Percentiles rank a stretch among this genome's conserved stretches.
These are phyloP conservation scores for Branchellion lobata DNA, from an alignment of 2,888 invertebrate species.

Conservation along the genomic window DNA sequence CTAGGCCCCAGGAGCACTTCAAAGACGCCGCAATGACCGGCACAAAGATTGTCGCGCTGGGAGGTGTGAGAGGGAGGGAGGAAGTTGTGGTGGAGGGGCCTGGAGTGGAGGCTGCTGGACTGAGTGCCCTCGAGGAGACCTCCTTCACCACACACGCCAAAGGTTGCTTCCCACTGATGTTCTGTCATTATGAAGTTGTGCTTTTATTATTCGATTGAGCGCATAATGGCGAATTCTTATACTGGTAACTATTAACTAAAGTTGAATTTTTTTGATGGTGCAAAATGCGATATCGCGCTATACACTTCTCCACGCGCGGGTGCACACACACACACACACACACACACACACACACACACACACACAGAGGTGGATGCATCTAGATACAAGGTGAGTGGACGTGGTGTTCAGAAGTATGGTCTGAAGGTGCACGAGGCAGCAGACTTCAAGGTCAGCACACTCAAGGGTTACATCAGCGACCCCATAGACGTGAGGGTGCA, in stretches of 20 bases:
- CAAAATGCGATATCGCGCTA: too few relatives aligned
- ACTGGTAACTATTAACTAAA: too few relatives aligned
- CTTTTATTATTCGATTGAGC: too few relatives aligned
- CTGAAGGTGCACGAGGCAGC: slow-evolving; percentile 27
- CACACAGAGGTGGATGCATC: slow-evolving; percentile 37
- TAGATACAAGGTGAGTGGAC: slow-evolving; percentile 36
- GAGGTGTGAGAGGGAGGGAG: not conserved
- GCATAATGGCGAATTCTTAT: too few relatives aligned
- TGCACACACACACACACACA: not conserved
- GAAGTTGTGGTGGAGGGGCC: not conserved
- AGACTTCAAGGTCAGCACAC: slow-evolving; percentile 33
- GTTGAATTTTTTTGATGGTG: too few relatives aligned
- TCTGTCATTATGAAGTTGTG: too few relatives aligned
- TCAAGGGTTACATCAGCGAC: slow-evolving; percentile 12
- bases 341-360: too few relatives aligned
- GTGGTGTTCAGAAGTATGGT: slow-evolving; percentile 43
- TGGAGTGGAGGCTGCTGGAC: slow-evolving; percentile 74
- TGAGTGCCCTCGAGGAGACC: slow-evolving; percentile 73
- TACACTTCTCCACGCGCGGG: too few relatives aligned
- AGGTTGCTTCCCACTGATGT: slow-evolving; percentile 66
- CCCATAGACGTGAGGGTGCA: slow-evolving; percentile 13
- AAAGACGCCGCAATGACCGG: too few relatives aligned
- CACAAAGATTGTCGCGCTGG: too few relatives aligned
- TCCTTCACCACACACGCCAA: slow-evolving; percentile 81
- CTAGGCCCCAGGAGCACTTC: not conserved